Percentiles rank a stretch among this genome's conserved stretches.
Evolutionary conservation across 2,888 invertebrate species (phyloP).

Genomic region (Nyleta sp.): DNA sequence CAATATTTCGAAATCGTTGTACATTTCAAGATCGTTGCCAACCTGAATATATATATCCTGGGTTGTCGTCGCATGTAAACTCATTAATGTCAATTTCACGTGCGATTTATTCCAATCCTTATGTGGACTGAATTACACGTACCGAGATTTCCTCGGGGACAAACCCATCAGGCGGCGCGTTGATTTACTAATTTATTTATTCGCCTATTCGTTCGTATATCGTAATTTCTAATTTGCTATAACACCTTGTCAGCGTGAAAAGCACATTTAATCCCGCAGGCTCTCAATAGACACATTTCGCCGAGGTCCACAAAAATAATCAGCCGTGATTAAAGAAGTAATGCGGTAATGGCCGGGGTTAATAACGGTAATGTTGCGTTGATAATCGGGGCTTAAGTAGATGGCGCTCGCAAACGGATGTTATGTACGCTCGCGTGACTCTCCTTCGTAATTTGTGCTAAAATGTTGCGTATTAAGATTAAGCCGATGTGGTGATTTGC

Average conservation of each 20-base stretch:
- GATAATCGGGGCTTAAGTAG: background rate
- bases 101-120: too few species aligned
- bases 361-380: slow-evolving; percentile 13
- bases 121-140: too few species aligned
- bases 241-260: background rate
- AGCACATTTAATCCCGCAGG: background rate
- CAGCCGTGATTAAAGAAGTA: slow-evolving; percentile 1
- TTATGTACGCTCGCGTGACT: background rate
- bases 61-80: too few species aligned
- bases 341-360: slow-evolving; percentile 13
- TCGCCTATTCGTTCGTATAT: background rate
- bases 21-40: too few species aligned
- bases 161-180: too few species aligned
- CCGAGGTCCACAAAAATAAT: background rate
- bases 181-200: slow-evolving; percentile 2
- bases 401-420: background rate
- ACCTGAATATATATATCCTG: too few species aligned
- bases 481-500: too few species aligned
- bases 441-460: background rate
- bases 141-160: too few species aligned
- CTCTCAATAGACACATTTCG: background rate
- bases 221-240: slow-evolving; percentile 1
- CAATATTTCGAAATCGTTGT: too few species aligned
- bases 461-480: too few species aligned
- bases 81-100: too few species aligned